Evolutionary conservation across 2,888 invertebrate genomes (phyloP), one percentile per base, ranked within the genome.

Genomic region (Tachina grossa): DNA sequence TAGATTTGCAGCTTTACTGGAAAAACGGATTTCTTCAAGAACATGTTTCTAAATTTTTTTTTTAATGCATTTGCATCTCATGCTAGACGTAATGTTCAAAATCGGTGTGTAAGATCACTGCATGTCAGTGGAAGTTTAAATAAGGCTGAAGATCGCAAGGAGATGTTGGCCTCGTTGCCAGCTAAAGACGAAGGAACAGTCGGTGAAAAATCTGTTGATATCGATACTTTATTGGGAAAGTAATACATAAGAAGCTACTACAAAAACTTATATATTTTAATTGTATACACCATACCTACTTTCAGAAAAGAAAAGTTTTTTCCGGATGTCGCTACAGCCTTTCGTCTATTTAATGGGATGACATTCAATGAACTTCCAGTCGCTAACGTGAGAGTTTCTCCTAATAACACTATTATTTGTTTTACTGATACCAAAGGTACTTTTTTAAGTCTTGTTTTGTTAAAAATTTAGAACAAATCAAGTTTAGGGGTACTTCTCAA

Each of bases 351-450:
- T 89, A 94, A 96, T 91, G 97, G 97, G 0, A 93, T 95, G 0
- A 94, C 95, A 2, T 98, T 95, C 91, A 95, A 95, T 90, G 95
- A 97, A 66, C 90, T 98, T 71, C 98, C 98, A 0, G 94, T 98
- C 80, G 95, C 96, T 88, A 96, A 97, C 92, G 95, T 99, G 65
- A 94, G 95, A 90, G 96, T 97, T 0, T 95, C 96, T 11, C 94
- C 94, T 83, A 99, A 99, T 93, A 99, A 99, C 92, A 98, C 98
- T 11, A 96, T 98, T 79, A 94, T 98, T 81, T 94, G 94, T 11
- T 91, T 98, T 53, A 95, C 96, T 1, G 95, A 97, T 92, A 90
- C 93, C 83, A 94, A 94, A 91, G 97, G 97, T 92, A 92, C 89
- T 69, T 43, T 0, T 45, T 39, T 14, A 1, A 49, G 1, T 11